These are phyloP conservation scores for Pteronura brasiliensis DNA, from an alignment of 2,113 vertebrate species.

Conservation along the genomic window DNA sequence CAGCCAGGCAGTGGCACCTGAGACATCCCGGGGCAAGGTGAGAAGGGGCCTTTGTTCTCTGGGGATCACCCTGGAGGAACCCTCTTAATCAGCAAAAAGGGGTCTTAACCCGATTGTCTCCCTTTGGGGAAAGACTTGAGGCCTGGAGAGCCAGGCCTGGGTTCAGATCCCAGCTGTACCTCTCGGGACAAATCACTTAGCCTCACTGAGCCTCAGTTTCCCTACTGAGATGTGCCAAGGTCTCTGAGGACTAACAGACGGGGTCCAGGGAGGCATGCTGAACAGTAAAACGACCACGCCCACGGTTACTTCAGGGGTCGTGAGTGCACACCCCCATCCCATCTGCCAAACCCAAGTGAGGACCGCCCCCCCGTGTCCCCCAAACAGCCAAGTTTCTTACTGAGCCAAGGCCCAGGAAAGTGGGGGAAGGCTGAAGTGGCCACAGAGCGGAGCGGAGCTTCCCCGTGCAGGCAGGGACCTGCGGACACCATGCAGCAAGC, in stretches of 20 bases:
- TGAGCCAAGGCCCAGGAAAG: not conserved
- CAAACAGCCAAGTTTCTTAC: not conserved
- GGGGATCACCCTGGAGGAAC: accelerated
- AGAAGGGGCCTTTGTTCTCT: not conserved
- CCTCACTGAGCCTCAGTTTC: not conserved
- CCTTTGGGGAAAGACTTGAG: not conserved
- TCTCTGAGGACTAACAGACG: not conserved
- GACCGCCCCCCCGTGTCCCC: not conserved
- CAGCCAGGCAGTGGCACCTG: not conserved
- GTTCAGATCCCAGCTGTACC: not conserved
- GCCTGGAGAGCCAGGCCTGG: not conserved
- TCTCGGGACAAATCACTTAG: not conserved
- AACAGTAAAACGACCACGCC: accelerated
- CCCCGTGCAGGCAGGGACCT: not conserved
- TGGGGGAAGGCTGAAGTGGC: not conserved
- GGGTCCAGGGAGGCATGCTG: not conserved
- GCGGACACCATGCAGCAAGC: not conserved
- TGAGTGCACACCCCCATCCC: not conserved
- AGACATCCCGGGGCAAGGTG: not conserved
- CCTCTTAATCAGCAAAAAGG: not conserved
- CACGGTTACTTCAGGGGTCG: not conserved
- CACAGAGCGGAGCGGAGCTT: not conserved
- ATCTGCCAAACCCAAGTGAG: not conserved
- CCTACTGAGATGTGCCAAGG: not conserved
- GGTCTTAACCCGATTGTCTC: not conserved